Evolutionary conservation across 1,140 invertebrate species (phyloP), one percentile per base, ranked within the genome.

Genomic region (Caenorhabditis brenneri): DNA sequence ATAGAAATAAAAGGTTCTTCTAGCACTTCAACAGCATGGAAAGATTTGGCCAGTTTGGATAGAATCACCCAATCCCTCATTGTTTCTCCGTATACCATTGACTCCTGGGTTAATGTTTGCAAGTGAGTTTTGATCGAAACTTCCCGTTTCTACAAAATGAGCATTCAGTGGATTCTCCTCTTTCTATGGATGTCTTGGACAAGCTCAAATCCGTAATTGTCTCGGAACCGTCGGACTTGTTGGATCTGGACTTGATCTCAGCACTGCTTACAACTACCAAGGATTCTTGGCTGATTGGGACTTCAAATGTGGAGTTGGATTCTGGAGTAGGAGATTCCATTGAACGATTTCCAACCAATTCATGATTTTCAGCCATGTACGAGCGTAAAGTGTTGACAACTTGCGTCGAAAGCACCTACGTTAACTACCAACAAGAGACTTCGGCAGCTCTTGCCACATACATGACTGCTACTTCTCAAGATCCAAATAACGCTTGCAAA

Each of bases 221-320:
- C 81, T 82, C 46, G 81, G 81, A 82, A 82, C 81, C 24, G 42
- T 82, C 42, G 81, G 81, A 29, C 46, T 82, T 19, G 49, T 81
- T 27, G 80, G 80, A 58, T 65, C 39, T n/a, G 81, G 81, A 6
- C 33, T 69, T 29, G 27, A 27, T 24, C 80, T 55, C 4, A n/a
- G 6, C 4, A 51, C n/a, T 29, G 81, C 81, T 42, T 82, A 82
- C n/a, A 27, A 24, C 22, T 82, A 82, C 42, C 39, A 82, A 36
- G 81, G 81, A 49, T 69, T 39, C 60, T 15, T 82, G 39, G 81
- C 81, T 16, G 60, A 42, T 27, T 82, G 81, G 81, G 55, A 60
- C 31, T 82, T 82, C 81, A 82, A 82, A 58, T 82, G 81, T 29
- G 81, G 81, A 51, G 81, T 31, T 46, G 81, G 81, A 27, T 82